Conservation (phyloP, 2,797 vertebrate genomes). For the Argya squamiceps region DNA sequence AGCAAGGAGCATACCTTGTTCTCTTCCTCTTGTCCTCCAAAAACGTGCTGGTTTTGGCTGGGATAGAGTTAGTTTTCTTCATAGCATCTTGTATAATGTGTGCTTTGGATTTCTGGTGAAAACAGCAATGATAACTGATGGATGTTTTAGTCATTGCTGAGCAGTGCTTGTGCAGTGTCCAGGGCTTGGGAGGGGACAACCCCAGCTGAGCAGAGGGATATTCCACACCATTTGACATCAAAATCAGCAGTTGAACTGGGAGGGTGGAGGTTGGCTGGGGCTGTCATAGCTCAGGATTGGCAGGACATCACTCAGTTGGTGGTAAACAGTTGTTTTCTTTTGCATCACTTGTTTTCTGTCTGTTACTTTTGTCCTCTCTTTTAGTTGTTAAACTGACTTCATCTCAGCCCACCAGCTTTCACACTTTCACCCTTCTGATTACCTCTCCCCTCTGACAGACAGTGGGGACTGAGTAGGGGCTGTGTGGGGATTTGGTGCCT, state of each 20-base stretch:
- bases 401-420: neutral
- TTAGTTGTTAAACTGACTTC: neutral
- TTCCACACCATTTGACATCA: neutral
- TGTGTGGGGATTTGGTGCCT: neutral
- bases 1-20: neutral
- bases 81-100: neutral
- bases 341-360: neutral
- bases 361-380: neutral
- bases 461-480: neutral
- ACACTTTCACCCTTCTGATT: neutral
- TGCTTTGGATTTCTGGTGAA: neutral
- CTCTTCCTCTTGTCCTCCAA: neutral
- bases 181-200: neutral
- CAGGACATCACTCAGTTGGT: neutral
- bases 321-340: neutral
- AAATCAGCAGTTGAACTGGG: neutral
- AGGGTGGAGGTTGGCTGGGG: neutral
- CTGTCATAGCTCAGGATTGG: neutral
- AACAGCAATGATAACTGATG: neutral
- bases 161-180: neutral
- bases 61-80: neutral
- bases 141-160: neutral
- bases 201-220: neutral
- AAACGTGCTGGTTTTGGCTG: neutral
- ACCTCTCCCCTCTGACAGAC: neutral